Percentiles rank a stretch among this genome's conserved stretches.
phyloP scores from a whole-genome alignment of 2,113 vertebrate species.

The Camelus bactrianus region DNA sequence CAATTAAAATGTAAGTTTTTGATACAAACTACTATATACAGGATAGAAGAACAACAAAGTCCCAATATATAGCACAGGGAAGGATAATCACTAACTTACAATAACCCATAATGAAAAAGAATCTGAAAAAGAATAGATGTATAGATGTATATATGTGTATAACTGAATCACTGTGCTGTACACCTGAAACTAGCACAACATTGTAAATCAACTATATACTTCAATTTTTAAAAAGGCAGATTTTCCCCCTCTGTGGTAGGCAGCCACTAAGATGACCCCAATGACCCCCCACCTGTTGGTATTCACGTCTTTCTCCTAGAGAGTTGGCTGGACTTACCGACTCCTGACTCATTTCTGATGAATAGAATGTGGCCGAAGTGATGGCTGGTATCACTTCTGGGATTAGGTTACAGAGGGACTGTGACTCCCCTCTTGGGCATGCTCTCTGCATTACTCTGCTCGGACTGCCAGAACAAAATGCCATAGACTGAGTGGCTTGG shows the following conservation, averaged over 20 bases:
- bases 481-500: neutral
- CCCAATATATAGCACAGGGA: no score
- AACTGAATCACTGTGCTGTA: no score
- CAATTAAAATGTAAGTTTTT: neutral
- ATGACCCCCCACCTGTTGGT: neutral
- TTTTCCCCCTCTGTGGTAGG: neutral
- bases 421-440: no score
- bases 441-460: neutral
- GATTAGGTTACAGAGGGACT: neutral
- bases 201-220: no score
- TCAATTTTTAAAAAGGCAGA: no score
- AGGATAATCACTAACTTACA: no score
- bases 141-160: no score
- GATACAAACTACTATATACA: no score
- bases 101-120: no score
- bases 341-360: neutral
- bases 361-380: neutral
- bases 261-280: neutral
- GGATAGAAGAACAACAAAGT: no score
- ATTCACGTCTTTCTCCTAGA: neutral
- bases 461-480: neutral
- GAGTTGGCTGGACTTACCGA: neutral
- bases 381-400: neutral
- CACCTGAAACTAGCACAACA: no score
- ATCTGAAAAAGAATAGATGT: no score